A percentile compares a stretch with the other conserved stretches of the same genome.
Evolutionary conservation across 2,888 invertebrate species (phyloP).

Genomic region (Sialis lutaria): DNA sequence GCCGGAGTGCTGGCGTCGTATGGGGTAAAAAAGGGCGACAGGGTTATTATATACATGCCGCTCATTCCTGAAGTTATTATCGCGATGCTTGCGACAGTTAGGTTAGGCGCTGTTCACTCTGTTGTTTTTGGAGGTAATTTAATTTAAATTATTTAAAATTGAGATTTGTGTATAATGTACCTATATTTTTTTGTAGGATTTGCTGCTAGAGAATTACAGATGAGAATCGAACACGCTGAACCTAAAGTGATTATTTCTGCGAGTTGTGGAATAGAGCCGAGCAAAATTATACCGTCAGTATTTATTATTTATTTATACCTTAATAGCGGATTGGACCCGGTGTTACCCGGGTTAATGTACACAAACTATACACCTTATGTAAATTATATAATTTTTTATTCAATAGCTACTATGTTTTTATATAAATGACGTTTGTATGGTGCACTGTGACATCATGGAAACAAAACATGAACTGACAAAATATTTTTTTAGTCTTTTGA

Average conservation of each 20-base stretch:
- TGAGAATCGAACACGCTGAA: conserved; percentile 72
- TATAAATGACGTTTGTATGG: too few species aligned
- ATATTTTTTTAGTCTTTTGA: too few species aligned
- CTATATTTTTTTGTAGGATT: conserved; percentile 44
- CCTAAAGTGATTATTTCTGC: conserved; percentile 81
- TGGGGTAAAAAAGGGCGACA: conserved; percentile 67
- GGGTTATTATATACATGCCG: conserved; percentile 89
- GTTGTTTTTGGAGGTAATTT: conserved; percentile 77
- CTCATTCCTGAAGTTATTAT: conserved; percentile 80
- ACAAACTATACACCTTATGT: too few species aligned
- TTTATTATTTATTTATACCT: not conserved
- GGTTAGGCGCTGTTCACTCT: conserved; percentile 84
- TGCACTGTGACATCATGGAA: too few species aligned
- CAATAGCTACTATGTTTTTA: too few species aligned
- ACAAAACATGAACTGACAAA: too few species aligned
- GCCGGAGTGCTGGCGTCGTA: conserved; percentile 63
- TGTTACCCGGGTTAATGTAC: too few species aligned
- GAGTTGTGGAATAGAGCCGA: conserved; percentile 82
- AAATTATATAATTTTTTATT: too few species aligned
- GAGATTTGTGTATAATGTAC: not conserved
- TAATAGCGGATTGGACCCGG: too few species aligned
- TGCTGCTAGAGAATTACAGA: conserved; percentile 71
- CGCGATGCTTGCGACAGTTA: conserved; percentile 73
- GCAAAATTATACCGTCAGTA: conserved; percentile 51
- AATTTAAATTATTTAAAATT: conserved; percentile 3